Evolutionary conservation across 2,113 vertebrate genomes (phyloP).

Genomic region (Chloroceryle aenea): DNA sequence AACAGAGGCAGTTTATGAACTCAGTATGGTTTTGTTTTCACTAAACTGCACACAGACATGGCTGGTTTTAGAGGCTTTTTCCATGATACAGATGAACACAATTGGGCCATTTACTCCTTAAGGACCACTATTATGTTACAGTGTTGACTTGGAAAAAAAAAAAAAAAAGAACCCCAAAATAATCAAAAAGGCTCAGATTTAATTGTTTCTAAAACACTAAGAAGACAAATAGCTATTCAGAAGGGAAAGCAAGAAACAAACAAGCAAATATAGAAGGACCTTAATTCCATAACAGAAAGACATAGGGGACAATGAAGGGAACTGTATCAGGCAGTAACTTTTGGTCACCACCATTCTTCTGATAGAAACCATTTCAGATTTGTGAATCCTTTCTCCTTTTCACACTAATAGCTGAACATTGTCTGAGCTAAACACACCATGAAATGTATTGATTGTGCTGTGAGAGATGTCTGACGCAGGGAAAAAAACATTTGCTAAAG

Average conservation of each 20-base stretch:
- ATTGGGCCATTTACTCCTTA: neutral
- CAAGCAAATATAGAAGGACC: neutral
- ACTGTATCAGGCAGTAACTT: neutral
- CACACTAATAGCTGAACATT: constrained; percentile 23
- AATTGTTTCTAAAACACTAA: neutral
- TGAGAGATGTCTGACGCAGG: neutral
- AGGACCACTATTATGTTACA: neutral
- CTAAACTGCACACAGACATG: neutral
- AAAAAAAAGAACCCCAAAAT: neutral
- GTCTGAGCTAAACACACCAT: constrained; percentile 29
- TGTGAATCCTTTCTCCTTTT: neutral
- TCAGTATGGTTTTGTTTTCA: neutral
- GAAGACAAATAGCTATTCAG: constrained; percentile 10
- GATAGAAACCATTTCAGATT: neutral
- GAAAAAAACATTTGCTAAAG: constrained; percentile 12
- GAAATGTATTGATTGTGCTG: constrained; percentile 16
- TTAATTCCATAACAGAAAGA: neutral
- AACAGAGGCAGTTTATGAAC: neutral
- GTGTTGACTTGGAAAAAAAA: neutral
- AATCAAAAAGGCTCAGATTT: neutral
- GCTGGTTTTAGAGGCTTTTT: neutral
- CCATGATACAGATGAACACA: neutral
- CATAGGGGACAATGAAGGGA: neutral
- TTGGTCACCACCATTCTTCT: neutral
- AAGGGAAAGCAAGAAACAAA: neutral